Percentiles rank a stretch among this genome's conserved stretches.
Evolutionary conservation across 2,888 invertebrate species (phyloP).

Genomic region (Diaperis boleti): DNA sequence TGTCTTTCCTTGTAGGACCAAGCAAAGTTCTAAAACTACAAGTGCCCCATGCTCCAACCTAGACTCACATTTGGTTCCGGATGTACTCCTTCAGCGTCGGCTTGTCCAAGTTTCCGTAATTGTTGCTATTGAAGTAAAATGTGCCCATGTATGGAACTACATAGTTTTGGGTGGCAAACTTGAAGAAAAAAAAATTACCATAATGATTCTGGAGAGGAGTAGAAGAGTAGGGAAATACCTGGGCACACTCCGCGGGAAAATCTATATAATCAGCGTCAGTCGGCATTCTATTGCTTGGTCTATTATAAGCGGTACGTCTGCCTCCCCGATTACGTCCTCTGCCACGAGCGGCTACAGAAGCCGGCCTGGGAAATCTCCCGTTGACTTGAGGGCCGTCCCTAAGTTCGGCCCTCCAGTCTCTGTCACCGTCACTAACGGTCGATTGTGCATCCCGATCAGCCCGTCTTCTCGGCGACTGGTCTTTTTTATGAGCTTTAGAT

Average conservation of each 20-base stretch:
- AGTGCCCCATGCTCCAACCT: too few species aligned
- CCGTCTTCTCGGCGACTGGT: slow-evolving; percentile 67
- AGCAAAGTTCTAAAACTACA: too few species aligned
- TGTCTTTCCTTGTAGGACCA: too few species aligned
- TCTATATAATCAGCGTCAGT: slow-evolving; percentile 68
- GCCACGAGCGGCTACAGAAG: slow-evolving; percentile 61
- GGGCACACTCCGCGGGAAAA: slow-evolving; percentile 66
- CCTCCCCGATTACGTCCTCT: slow-evolving; percentile 69
- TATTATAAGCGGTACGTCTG: slow-evolving; percentile 64
- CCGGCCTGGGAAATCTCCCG: slow-evolving; percentile 60
- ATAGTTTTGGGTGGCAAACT: slow-evolving; percentile 45
- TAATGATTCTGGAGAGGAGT: slow-evolving; percentile 14
- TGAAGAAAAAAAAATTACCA: slow-evolving; percentile 33
- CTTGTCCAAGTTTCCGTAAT: slow-evolving; percentile 61
- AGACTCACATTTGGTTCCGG: slow-evolving; percentile 90
- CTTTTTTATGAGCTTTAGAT: slow-evolving; percentile 77
- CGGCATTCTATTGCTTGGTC: slow-evolving; percentile 65
- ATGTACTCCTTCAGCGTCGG: slow-evolving; percentile 84
- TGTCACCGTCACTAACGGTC: slow-evolving; percentile 64
- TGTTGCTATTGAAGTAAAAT: slow-evolving; percentile 72
- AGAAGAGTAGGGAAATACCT: slow-evolving; percentile 55
- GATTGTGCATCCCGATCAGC: slow-evolving; percentile 58
- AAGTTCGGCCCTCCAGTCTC: slow-evolving; percentile 62
- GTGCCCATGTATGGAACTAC: slow-evolving; percentile 71
- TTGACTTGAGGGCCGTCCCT: slow-evolving; percentile 51